Evolutionary conservation across 2,113 vertebrate species (phyloP).

Genomic region (Sapayoa aenigma): DNA sequence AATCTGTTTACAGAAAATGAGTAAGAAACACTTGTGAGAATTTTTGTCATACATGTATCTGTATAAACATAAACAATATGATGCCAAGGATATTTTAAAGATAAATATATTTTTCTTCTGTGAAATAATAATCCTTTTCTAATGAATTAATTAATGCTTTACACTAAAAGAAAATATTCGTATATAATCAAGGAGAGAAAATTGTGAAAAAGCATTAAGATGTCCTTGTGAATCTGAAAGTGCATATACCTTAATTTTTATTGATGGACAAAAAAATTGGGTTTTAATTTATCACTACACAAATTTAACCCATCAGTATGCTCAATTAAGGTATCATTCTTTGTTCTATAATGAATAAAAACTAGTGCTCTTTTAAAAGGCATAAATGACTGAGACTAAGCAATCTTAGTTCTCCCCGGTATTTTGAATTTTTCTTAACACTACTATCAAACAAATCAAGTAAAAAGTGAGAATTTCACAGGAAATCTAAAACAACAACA

Average conservation of each 20-base stretch:
- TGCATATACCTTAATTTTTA: constrained; percentile 26
- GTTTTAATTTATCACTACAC: neutral
- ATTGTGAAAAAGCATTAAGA: neutral
- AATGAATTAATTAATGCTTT: neutral
- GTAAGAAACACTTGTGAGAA: neutral
- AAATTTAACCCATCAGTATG: constrained; percentile 21
- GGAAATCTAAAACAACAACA: neutral
- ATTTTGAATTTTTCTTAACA: neutral
- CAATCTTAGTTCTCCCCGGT: neutral
- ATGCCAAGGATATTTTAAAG: neutral
- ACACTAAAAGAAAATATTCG: neutral
- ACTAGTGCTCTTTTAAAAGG: neutral
- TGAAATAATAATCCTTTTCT: neutral
- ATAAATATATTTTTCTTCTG: neutral
- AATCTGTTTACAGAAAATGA: neutral
- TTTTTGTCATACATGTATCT: neutral
- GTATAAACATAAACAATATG: neutral
- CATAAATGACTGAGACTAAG: neutral
- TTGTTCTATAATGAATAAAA: neutral
- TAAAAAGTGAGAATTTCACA: neutral
- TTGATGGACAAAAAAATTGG: neutral
- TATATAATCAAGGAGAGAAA: neutral
- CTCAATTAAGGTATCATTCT: neutral
- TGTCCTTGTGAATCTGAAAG: neutral
- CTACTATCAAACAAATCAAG: neutral